These are phyloP conservation scores for Hyposoter didymator DNA, from an alignment of 2,888 invertebrate species.

Conservation along the genomic window DNA sequence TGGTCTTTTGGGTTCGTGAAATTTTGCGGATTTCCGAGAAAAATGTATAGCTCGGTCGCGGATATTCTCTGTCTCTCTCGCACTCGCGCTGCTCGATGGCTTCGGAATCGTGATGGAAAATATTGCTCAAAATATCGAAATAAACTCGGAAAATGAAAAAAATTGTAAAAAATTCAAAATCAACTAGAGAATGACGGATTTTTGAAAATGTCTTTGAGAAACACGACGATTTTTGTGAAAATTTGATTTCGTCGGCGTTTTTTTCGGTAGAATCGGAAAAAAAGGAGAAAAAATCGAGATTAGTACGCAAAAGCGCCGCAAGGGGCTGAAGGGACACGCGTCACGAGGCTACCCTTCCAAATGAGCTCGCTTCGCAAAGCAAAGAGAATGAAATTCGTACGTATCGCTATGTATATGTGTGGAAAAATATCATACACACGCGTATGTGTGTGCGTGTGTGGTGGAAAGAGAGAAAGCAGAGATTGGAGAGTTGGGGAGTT, in stretches of 20 bases:
- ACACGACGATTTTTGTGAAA: neutral
- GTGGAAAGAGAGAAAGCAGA: slow-evolving; percentile 52
- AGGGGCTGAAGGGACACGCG: slow-evolving; percentile 63
- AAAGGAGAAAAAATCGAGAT: slow-evolving; percentile 53
- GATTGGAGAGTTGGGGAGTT: slow-evolving; percentile 39
- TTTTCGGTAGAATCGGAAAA: neutral
- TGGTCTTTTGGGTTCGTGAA: no score
- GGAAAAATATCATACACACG: neutral
- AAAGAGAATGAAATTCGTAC: neutral
- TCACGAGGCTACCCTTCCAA: slow-evolving; percentile 68
- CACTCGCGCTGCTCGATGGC: no score
- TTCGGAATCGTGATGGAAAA: no score
- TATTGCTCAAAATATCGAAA: no score
- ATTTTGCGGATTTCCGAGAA: no score
- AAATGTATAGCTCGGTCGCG: no score
- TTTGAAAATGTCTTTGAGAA: no score
- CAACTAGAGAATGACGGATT: no score
- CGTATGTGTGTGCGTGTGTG: neutral
- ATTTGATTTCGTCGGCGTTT: neutral
- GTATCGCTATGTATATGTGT: neutral
- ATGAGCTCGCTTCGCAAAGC: slow-evolving; percentile 58
- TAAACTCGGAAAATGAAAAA: no score
- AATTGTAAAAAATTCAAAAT: neutral
- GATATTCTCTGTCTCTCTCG: no score
- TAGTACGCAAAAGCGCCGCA: slow-evolving; percentile 55